A percentile compares a stretch with the other conserved stretches of the same genome.
These are phyloP conservation scores for Ctenodactylus gundi DNA, from an alignment of 2,113 vertebrate genomes.

Conservation along the genomic window DNA sequence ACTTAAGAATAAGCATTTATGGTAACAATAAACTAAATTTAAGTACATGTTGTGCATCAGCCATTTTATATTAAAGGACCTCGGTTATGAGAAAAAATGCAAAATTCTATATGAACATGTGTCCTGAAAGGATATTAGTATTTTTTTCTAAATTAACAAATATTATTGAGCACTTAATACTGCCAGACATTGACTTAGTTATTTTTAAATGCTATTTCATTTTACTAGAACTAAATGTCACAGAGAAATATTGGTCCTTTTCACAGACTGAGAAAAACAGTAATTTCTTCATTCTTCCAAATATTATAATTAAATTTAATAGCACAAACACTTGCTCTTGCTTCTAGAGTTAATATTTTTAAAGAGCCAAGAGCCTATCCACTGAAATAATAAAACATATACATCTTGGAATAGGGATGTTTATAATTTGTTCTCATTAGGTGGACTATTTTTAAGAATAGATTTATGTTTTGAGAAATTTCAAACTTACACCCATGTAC, in stretches of 20 bases:
- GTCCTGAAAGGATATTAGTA: slow-evolving; percentile 22
- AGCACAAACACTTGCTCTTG: slow-evolving; percentile 47
- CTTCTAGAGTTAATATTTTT: slow-evolving; percentile 6
- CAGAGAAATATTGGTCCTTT: slow-evolving; percentile 7
- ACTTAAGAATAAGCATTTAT: slow-evolving; percentile 73
- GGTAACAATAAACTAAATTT: slow-evolving; percentile 57
- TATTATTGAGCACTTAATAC: neutral
- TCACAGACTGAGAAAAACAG: neutral
- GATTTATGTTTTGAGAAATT: neutral
- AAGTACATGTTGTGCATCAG: slow-evolving; percentile 36
- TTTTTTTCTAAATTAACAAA: slow-evolving; percentile 41
- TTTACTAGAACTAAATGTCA: slow-evolving; percentile 10
- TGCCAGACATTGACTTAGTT: neutral
- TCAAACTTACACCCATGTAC: neutral
- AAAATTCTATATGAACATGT: neutral
- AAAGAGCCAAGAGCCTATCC: neutral
- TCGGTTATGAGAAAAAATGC: neutral
- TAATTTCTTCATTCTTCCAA: neutral
- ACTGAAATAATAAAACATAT: neutral
- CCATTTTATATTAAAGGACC: slow-evolving; percentile 38
- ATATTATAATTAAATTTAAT: slow-evolving; percentile 43
- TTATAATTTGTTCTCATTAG: neutral
- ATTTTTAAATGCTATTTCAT: neutral
- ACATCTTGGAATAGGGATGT: slow-evolving; percentile 1
- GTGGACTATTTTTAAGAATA: neutral